phyloP scores from a whole-genome alignment of 2,888 invertebrate species.

The Lepetodrilus schrolli region DNA sequence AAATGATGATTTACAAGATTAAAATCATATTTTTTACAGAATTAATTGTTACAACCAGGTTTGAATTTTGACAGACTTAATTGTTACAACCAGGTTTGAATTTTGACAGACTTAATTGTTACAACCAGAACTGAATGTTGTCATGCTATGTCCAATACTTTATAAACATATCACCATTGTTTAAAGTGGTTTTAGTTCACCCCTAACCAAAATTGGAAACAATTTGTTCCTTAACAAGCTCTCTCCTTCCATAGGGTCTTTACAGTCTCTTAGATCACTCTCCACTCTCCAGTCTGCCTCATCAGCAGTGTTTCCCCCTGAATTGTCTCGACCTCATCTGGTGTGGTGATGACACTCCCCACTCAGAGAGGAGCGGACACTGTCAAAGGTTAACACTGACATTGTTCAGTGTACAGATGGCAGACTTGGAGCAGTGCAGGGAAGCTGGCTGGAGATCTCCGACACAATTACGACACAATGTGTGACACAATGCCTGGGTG shows the following conservation, averaged over 20 bases:
- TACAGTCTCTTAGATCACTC: constrained; percentile 19
- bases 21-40: too few relatives aligned
- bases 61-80: too few relatives aligned
- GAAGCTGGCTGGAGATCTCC: not conserved
- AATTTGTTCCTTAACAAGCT: not conserved
- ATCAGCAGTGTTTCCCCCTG: not conserved
- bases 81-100: too few relatives aligned
- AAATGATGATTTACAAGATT: too few relatives aligned
- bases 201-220: constrained; percentile 5
- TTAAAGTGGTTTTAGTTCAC: too few relatives aligned
- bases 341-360: not conserved
- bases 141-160: too few relatives aligned
- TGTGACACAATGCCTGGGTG: not conserved
- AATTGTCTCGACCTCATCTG: not conserved
- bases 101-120: too few relatives aligned
- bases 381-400: constrained; percentile 4
- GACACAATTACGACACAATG: constrained; percentile 11
- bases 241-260: too few relatives aligned
- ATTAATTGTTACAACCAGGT: too few relatives aligned
- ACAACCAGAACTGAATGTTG: too few relatives aligned
- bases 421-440: not conserved
- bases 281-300: not conserved
- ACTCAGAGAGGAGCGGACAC: not conserved
- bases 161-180: too few relatives aligned
- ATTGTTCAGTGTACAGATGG: constrained; percentile 8